Base-by-base conservation (phyloP, 2,888 invertebrate species). In the Ophion slaviceki region DNA sequence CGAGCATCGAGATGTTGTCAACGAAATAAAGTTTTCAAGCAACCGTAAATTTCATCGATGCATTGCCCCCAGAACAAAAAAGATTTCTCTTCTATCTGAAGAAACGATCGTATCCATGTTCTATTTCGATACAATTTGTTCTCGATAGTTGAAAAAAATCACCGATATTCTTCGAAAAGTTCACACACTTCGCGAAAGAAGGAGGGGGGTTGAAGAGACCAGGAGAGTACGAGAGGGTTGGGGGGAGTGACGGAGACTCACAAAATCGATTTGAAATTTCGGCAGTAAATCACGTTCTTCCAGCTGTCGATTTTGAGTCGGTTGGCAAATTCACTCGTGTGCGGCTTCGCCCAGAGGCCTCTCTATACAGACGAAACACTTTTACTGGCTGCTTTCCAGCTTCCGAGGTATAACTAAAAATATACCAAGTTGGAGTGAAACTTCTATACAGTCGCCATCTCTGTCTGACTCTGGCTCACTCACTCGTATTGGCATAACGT, bases 371-470 rank as follows among this genome's bases (percentile, higher is more conserved):
- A 74, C 77, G 74, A 59, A 62, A 59, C 40, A 80, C 66, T 80
- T 83, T 86, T 68, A 59, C 80, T 86, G 86, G 86, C 86, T 36
- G 28, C 80, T 81, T 75, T 86, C 86, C 86, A 86, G 80, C 86
- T 86, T 83, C 86, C 80, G 80, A 83, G 86, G 83, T 81, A 82
- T 83, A 70, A 83, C 86, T 86, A 86, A 86, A 86, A 86, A 86
- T 86, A 86, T 61, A 83, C 83, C 59, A 68, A 78, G 80, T 72
- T 61, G 85, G 20, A 75, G 76, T 59, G 68, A 68, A 68, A 62
- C 67, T 75, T 75, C 61, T 62, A n/a, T 40, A 36, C 57, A 3
- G 36, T 36, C 47, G 67, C 66, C 67, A n/a, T 74, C 72, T 67
- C 45, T 66, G 17, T 57, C 28, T 17, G 53, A 53, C 53, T 57